phyloP scores from a whole-genome alignment of 2,888 invertebrate species.

The Eurytoma californica region DNA sequence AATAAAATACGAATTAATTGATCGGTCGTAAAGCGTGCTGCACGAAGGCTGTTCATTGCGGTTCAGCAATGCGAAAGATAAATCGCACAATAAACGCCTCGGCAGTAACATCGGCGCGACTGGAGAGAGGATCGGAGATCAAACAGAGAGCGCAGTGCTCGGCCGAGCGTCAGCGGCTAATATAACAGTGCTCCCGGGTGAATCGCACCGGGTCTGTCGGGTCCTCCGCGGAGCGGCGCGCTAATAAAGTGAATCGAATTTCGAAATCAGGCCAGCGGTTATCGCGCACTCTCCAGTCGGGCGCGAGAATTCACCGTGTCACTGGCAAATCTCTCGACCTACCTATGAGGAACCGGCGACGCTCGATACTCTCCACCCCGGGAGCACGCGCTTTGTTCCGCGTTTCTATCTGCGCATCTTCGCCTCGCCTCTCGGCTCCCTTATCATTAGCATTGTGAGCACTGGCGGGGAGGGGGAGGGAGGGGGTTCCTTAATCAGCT shows the following conservation, averaged over 20 bases:
- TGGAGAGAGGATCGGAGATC: neutral
- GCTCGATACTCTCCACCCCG: neutral
- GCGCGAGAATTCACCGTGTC: constrained; percentile 15
- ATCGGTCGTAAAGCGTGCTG: too few species aligned
- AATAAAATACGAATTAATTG: too few species aligned
- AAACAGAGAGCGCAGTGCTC: neutral
- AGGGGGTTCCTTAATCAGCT: constrained; percentile 46
- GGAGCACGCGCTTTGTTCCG: constrained; percentile 21
- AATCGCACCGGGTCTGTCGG: neutral
- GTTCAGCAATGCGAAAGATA: too few species aligned
- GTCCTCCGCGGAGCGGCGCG: neutral
- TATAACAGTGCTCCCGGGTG: constrained; percentile 35
- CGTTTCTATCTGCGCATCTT: constrained; percentile 10
- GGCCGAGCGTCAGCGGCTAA: constrained; percentile 15
- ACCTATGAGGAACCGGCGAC: neutral
- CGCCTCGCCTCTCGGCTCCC: constrained; percentile 35
- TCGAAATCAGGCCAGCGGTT: constrained; percentile 47
- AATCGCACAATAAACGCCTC: too few species aligned
- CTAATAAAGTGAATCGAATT: constrained; percentile 55
- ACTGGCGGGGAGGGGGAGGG: too few species aligned
- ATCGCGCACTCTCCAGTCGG: constrained; percentile 26
- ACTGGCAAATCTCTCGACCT: constrained; percentile 51
- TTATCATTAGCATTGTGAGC: constrained; percentile 61
- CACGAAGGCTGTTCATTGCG: too few species aligned
- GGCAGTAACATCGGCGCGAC: too few species aligned